Evolutionary conservation across 2,888 invertebrate species (phyloP), one percentile per base, ranked within the genome.

Genomic region (Lasius platythorax): DNA sequence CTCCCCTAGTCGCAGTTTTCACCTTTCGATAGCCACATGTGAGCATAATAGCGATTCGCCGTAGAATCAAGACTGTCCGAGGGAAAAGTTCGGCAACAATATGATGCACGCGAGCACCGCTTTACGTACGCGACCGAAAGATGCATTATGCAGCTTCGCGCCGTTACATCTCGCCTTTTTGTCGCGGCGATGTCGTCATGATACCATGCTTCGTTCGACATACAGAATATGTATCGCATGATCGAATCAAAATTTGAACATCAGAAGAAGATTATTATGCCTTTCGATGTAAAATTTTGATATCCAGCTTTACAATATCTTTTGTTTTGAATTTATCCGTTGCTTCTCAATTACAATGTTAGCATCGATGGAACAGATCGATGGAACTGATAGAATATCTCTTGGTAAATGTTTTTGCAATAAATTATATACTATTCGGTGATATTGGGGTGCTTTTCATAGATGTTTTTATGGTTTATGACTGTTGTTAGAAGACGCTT

Each of bases 61-160:
- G 74, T 78, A 67, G 84, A 81, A 82, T 68, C 64, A 63, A 83
- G 83, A 68, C 23, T 66, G 66, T 50, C 56, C 53, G 73, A 66
- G 40, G 66, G 28, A 64, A 43, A 78, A 88, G 78, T 87, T 88
- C 63, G 82, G 76, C 82, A 84, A 67, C 70, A 82, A 43, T 82
- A 75, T 72, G 70, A 88, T 83, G 84, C 84, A 83, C 67, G 82
- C 43, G 30, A 33, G 11, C 68, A n/a, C 18, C 18, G 37, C 23
- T 58, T 58, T 70, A 46, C 46, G 70, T 79, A 72, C 37, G 40
- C 18, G 46, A 72, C 18, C 30, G 72, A 61, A 23, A 61, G 23
- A 81, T 81, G 37, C 61, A 79, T 81, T 73, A 81, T 63, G 79
- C 73, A 79, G 53, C 33, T 70, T n/a, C 68, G 30, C 28, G 68